Base-by-base conservation (phyloP, 2,113 vertebrate species). In the Sapajus apella region DNA sequence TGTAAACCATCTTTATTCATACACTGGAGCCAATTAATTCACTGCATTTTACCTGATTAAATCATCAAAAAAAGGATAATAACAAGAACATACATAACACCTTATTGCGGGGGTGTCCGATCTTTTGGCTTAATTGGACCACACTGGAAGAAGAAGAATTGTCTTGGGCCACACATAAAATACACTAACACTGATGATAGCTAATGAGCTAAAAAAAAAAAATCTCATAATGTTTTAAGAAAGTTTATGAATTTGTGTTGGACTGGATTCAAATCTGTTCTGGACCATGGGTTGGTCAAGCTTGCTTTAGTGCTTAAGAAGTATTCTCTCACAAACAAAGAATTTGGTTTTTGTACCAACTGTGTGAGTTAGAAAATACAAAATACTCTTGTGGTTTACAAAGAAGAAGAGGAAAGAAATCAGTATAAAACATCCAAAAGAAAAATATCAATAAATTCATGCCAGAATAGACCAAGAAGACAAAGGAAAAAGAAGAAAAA, bases 351-450 rank as follows among this genome's bases (percentile, higher is more conserved):
- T 88, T 85, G 5, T 4, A 87, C 7, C 3, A 66, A 66, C 6
- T 9, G 25, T 93, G 18, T 80, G 47, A 96, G 27, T 88, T 94
- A 90, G 55, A 92, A 95, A 93, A 92, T 43, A 58, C 47, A 77
- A 82, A 21, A 80, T 80, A 80, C 40, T 90, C 37, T 94, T 77
- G 47, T 32, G 43, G 7, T 50, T 97, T 45, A 88, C 47, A 92
- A 73, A 76, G n/a, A 83, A 86, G 73, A 9, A 85, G 11, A 77
- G 89, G 30, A 55, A 30, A 76, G 16, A 82, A 77, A 94, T 79
- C 11, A 72, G 43, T 58, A 61, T 68, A 91, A 70, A 77, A 87
- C 5, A 90, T 35, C 25, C 12, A 58, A 72, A 13, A 83, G 40
- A 95, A 87, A 76, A 77, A 13, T 43, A 37, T 13, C 10, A 45